Percentiles rank a stretch among this genome's conserved stretches.
Evolutionary conservation across 35 echinoderm and acorn worm genomes (phyloP).

Genomic region (Lytechinus variegatus): DNA sequence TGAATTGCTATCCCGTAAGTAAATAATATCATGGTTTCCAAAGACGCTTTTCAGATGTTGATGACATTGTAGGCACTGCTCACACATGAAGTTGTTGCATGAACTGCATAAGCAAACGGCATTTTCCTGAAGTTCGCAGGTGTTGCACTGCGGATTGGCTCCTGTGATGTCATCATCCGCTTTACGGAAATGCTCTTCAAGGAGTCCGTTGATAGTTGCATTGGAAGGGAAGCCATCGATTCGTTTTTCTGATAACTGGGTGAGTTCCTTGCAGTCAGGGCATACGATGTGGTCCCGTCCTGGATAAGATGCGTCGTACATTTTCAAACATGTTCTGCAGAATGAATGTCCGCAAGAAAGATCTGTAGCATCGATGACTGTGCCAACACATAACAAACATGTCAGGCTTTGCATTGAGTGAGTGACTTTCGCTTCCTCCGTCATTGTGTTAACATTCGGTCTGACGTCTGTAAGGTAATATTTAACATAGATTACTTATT

Average conservation of each 20-base stretch:
- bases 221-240: not conserved
- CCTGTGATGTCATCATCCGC: not conserved
- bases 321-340: not conserved
- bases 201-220: not conserved
- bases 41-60: not conserved
- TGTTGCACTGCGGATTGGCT: not conserved
- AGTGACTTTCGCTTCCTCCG: not conserved
- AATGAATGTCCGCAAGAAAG: not conserved
- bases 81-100: not conserved
- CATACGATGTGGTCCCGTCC: not conserved
- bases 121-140: not conserved
- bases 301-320: not conserved
- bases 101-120: not conserved
- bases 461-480: no score
- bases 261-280: not conserved
- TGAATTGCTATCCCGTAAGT: not conserved
- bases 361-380: not conserved
- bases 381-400: not conserved
- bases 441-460: not conserved
- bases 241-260: not conserved
- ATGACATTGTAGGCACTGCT: not conserved
- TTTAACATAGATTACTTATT: no score
- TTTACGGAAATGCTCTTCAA: not conserved
- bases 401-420: not conserved
- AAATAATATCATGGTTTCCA: not conserved